Evolutionary conservation across 2,888 invertebrate genomes (phyloP), one percentile per base, ranked within the genome.

Genomic region (Sesia bembeciformis): DNA sequence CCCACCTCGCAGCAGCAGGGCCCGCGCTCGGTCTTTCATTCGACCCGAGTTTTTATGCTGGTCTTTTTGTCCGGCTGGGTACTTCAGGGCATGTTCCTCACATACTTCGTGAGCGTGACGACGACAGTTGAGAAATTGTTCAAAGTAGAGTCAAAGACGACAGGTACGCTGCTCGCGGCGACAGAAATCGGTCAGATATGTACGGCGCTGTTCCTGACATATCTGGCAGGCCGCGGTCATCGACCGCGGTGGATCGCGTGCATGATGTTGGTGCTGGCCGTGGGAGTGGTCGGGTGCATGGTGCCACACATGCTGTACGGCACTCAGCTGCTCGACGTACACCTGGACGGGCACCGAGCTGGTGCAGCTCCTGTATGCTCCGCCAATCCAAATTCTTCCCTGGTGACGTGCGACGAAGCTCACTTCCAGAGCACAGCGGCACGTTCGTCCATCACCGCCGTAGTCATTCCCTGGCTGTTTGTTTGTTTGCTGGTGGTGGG

Each of bases 111-210:
- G 57, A 96, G 96, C 76, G 96, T 96, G 63, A 96, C 97, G 71
- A 97, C 97, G 56, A 97, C 97, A 41, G 94, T 97, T 62, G 97
- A 97, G 82, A 97, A 97, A 82, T 90, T 97, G 58, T 97, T 96
- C 80, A 95, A 96, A 88, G 94, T 97, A 59, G 96, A 96, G 79
- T 96, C 96, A 56, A 96, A 95, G 85, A 96, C 96, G 49, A 97
- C 96, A 0, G 97, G 97, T 0, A 93, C 96, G 56, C 92, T 97
- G 66, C 92, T 97, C 91, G 96, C 96, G 65, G 96, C 97, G 61
- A 97, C 96, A 38, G 97, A 97, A 84, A 95, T 97, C 74, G 97
- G 97, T 0, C 97, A 97, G 84, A 97, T 97, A 68, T 95, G 96
- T 61, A 97, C 97, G 51, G 95, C 97, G 55, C 87, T 97, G 68